Percentiles rank a stretch among this genome's conserved stretches.
phyloP scores from a whole-genome alignment of 2,888 invertebrate genomes.

The Aphrophora alni region DNA sequence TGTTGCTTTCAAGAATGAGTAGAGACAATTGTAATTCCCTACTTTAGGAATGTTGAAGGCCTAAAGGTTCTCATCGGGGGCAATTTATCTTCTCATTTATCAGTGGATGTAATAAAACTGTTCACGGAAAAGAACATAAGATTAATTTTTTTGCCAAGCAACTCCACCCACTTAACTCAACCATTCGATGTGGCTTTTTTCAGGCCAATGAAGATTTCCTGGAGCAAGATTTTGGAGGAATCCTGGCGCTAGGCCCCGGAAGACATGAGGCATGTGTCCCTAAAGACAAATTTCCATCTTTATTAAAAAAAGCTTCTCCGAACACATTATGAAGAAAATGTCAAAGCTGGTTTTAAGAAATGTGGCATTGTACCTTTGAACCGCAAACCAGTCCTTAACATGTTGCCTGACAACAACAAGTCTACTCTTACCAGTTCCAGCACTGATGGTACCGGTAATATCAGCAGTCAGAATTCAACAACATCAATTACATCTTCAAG shows the following conservation, averaged over 20 bases:
- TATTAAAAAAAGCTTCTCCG: constrained; percentile 21
- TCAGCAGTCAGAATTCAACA: constrained; percentile 3
- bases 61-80: constrained; percentile 55
- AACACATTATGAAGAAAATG: constrained; percentile 26
- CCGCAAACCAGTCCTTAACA: constrained; percentile 2
- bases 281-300: constrained; percentile 33
- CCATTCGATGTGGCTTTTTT: too few species aligned
- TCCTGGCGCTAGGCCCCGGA: constrained; percentile 40
- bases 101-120: constrained; percentile 30
- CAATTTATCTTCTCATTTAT: constrained; percentile 47
- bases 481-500: background rate
- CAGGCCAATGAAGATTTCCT: constrained; percentile 50
- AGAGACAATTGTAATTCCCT: constrained; percentile 48
- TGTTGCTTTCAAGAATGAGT: constrained; percentile 53
- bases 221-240: constrained; percentile 47
- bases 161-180: constrained; percentile 51
- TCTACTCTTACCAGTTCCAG: constrained; percentile 4
- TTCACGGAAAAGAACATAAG: constrained; percentile 54
- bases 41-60: constrained; percentile 47
- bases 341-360: constrained; percentile 34
- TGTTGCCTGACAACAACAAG: background rate
- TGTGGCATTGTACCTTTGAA: constrained; percentile 35
- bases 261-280: constrained; percentile 27
- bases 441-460: background rate
- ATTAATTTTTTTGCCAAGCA: constrained; percentile 54